Evolutionary conservation across 2,113 vertebrate genomes (phyloP).

Genomic region (Protomyctophum bolini): DNA sequence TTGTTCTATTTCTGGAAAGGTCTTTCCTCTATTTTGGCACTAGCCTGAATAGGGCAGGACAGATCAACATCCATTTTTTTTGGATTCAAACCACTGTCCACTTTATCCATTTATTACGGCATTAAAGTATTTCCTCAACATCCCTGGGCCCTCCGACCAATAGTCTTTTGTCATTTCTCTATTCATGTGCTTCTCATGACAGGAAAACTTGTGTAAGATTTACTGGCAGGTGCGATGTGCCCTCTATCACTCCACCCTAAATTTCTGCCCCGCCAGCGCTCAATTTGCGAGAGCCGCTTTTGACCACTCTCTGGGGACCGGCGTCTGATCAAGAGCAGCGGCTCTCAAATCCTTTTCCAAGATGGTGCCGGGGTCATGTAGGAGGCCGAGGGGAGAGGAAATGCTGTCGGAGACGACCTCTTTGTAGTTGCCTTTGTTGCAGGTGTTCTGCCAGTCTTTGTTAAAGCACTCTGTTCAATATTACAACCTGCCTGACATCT

Average conservation of each 20-base stretch:
- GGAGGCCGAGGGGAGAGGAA: constrained; percentile 74
- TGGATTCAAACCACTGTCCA: constrained; percentile 36
- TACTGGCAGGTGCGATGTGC: constrained; percentile 71
- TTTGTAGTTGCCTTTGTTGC: constrained; percentile 85
- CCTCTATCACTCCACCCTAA: constrained; percentile 62
- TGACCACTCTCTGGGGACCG: constrained; percentile 64
- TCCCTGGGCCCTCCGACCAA: constrained; percentile 38
- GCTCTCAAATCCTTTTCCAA: constrained; percentile 78
- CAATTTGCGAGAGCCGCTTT: constrained; percentile 65
- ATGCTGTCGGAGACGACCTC: constrained; percentile 74
- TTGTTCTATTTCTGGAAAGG: too few species aligned
- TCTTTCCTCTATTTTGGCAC: too few species aligned
- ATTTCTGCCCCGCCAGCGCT: constrained; percentile 50
- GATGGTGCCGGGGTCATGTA: constrained; percentile 75
- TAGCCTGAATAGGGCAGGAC: too few species aligned
- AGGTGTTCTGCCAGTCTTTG: constrained; percentile 85
- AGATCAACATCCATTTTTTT: too few species aligned
- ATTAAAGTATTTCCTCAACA: constrained; percentile 60
- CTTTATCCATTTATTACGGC: constrained; percentile 31
- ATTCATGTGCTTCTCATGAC: constrained; percentile 64
- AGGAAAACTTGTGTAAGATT: constrained; percentile 67
- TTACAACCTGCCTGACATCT: constrained; percentile 79
- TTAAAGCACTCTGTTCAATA: constrained; percentile 77
- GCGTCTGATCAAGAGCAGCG: constrained; percentile 59
- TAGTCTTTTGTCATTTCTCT: constrained; percentile 63